Evolutionary conservation across 30 jellyfish, hydroid and myxozoan species (phyloP), one percentile per base, ranked within the genome.

Genomic region (Chrysaora quinquecirrha): DNA sequence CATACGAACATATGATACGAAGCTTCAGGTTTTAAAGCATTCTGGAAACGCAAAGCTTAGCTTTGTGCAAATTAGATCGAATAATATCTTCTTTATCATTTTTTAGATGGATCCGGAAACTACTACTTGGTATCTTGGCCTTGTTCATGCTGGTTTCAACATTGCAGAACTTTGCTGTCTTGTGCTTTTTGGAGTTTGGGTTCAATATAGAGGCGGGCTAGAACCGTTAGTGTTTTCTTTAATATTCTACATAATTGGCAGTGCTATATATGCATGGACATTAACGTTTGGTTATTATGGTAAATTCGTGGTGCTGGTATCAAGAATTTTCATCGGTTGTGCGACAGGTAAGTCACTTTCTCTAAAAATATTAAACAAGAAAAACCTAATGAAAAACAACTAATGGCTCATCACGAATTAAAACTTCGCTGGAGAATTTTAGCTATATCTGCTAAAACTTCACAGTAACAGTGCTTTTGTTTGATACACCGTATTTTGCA

Each of bases 111-210:
- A 89, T 49, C 81, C 91, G 16, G 72, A 30, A 20, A 33, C 90
- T 28, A 74, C 88, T 1, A 89, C 97, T 1, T 49, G 90, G 84
- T 89, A 80, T 43, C 78, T 81, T 14, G 97, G 97, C 23, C 30
- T 85, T 64, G 95, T 89, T 11, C 87, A 89, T 34, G 95, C 87
- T 1, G 91, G 83, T 0, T 89, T 89, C 79, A 89, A 89, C 33
- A 21, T 66, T 19, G 89, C 89, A 14, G 97, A 89, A 29, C 82
- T 89, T 14, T 64, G 76, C 35, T 30, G 64, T 30, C 72, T 81
- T 35, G 24, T 89, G 23, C 65, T 89, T 18, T 73, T 73, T 32
- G 97, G 97, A 3, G 56, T 46, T 30, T 82, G 94, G 95, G 87
- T 89, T 2, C 90, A 89, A 16, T 63, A 83, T 27, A 80, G 95